These are phyloP conservation scores for Anomalospiza imberbis DNA, from an alignment of 2,797 vertebrate genomes.

Conservation along the genomic window DNA sequence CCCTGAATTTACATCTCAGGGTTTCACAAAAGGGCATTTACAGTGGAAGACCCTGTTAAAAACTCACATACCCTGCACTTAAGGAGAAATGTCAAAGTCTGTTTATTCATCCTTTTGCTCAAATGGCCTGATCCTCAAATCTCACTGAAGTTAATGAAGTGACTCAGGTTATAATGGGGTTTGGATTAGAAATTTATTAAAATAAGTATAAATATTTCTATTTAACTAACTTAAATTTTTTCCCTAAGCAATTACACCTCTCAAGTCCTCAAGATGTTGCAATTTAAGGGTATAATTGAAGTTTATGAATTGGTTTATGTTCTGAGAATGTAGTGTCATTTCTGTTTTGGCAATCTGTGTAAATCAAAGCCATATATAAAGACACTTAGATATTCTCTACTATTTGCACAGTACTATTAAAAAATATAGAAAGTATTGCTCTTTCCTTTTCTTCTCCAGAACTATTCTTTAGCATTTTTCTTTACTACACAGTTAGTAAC, in stretches of 20 bases:
- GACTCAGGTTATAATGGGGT: background rate
- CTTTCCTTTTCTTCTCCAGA: background rate
- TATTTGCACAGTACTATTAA: background rate
- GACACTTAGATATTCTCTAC: background rate
- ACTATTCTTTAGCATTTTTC: background rate
- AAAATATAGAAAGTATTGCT: background rate
- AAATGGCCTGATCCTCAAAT: background rate
- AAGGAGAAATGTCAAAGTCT: background rate
- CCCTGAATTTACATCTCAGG: constrained; percentile 6
- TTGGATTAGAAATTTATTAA: background rate
- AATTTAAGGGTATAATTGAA: background rate
- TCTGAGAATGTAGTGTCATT: background rate
- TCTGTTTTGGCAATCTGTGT: background rate
- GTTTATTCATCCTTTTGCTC: background rate
- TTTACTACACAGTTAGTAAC: background rate
- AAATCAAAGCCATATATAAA: background rate
- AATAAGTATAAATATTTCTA: background rate
- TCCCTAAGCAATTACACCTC: background rate
- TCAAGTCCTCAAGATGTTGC: background rate
- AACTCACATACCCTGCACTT: background rate
- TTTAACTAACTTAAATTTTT: background rate
- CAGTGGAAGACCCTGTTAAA: background rate
- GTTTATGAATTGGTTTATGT: background rate
- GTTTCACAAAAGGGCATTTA: background rate
- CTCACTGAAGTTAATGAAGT: background rate